Conservation (phyloP, 2,113 vertebrate genomes). For the Gambusia holbrooki region DNA sequence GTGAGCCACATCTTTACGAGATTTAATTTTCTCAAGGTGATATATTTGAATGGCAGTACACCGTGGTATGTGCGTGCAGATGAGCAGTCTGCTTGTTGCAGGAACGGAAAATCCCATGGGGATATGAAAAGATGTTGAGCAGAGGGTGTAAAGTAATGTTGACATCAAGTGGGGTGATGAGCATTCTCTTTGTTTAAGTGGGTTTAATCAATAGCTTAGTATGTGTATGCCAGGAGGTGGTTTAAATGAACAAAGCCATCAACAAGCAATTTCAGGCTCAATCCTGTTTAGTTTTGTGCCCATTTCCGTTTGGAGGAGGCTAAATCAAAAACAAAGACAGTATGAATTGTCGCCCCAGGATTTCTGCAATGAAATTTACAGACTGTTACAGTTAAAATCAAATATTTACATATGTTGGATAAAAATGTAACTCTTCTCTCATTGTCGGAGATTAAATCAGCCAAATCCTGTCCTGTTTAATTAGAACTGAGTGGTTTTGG, state of each 20-base stretch:
- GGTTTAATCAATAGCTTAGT: background rate
- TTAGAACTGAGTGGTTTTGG: too few species aligned
- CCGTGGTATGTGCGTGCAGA: background rate
- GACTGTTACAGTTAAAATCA: background rate
- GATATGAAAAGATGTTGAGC: background rate
- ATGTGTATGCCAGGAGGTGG: background rate
- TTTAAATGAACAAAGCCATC: background rate
- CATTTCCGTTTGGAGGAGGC: background rate
- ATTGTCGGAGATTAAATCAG: background rate
- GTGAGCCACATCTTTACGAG: slow-evolving; percentile 43
- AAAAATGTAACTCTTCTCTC: background rate
- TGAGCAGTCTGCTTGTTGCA: slow-evolving; percentile 7
- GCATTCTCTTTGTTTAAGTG: slow-evolving; percentile 15
- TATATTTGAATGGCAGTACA: slow-evolving; percentile 39
- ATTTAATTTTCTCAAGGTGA: slow-evolving; percentile 61
- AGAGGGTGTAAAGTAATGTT: slow-evolving; percentile 4
- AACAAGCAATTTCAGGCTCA: background rate
- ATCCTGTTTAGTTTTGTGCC: background rate
- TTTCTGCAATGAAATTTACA: background rate
- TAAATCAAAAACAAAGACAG: background rate
- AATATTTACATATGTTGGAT: background rate
- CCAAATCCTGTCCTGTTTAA: background rate
- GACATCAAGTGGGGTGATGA: background rate
- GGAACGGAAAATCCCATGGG: slow-evolving; percentile 4
- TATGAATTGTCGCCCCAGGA: background rate